Base-by-base conservation (phyloP, 2,113 vertebrate species). In the Mungos mungo region DNA sequence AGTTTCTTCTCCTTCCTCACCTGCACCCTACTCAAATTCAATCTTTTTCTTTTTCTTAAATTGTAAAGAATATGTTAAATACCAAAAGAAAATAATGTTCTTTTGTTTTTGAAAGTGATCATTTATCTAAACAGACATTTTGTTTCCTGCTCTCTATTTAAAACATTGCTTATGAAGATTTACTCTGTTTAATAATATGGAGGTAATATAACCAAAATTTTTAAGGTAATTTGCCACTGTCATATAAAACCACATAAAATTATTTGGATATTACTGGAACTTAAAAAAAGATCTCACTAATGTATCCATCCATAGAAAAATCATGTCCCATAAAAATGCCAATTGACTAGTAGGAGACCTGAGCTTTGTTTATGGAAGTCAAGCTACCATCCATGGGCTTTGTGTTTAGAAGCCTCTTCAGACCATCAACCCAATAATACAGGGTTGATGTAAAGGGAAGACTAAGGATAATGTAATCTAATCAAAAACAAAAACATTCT, bases 401-500 rank as follows among this genome's bases (percentile, higher is more conserved):
- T 31, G 57, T 11, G 27, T 29, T 93, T 76, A 57, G 60, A 96
- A 76, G 41, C 14, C 23, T 95, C 87, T 82, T 65, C 38, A 57
- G 72, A 47, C 47, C 15, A 52, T 21, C 7, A 65, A 79, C 57
- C 11, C 47, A n/a, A 33, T n/a, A 27, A 71, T 57, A 38, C 0
- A 50, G 27, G 31, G 6, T 60, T 90, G 35, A 41, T 0, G 33
- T 35, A 52, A 93, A 18, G 13, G 29, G 33, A 90, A 96, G 50
- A 31, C 35, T 85, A 90, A 29, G 4, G 52, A 5, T 18, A 94
- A 93, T 41, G 84, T 76, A 38, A 19, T 18, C 7, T 90, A 41
- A 81, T 65, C 31, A 93, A 88, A 95, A 76, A 85, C 31, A 93
- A 88, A 95, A 76, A 85, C 14, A 76, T 87, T 89, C 47, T 96